These are phyloP conservation scores for Paedocypris sp. DNA, from an alignment of 2,113 vertebrate genomes.

Conservation along the genomic window DNA sequence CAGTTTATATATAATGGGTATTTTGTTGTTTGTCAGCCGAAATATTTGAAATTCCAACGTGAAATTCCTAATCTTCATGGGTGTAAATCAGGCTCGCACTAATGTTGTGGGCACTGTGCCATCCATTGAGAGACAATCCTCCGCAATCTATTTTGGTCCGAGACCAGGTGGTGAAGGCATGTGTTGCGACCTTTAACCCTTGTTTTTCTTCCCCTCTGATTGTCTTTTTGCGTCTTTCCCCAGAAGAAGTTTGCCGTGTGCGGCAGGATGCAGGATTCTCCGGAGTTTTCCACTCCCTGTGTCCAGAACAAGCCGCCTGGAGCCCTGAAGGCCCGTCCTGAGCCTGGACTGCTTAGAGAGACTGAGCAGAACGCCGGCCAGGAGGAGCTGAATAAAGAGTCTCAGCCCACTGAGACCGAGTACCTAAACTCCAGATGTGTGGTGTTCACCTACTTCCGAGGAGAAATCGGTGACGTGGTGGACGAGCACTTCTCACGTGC, in stretches of 20 bases:
- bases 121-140: background rate
- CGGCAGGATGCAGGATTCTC: conserved; percentile 90
- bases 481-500: conserved; percentile 96
- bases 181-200: background rate
- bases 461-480: conserved; percentile 89
- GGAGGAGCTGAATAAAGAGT: conserved; percentile 66
- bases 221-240: background rate
- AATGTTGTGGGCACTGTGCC: background rate
- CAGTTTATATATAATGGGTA: too few relatives aligned
- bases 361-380: conserved; percentile 51
- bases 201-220: background rate
- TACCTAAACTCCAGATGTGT: conserved; percentile 95
- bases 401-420: conserved; percentile 86
- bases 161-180: background rate
- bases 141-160: conserved; percentile 4
- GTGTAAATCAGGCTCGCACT: background rate
- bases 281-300: conserved; percentile 64
- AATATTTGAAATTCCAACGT: too few relatives aligned
- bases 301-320: conserved; percentile 27
- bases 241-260: conserved; percentile 77
- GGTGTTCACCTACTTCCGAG: conserved; percentile 97
- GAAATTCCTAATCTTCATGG: background rate
- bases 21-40: too few relatives aligned
- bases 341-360: conserved; percentile 28
- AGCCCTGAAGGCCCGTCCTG: conserved; percentile 33